phyloP scores from a whole-genome alignment of 2,113 vertebrate species.

The Hypocryptadius cinnamomeus region DNA sequence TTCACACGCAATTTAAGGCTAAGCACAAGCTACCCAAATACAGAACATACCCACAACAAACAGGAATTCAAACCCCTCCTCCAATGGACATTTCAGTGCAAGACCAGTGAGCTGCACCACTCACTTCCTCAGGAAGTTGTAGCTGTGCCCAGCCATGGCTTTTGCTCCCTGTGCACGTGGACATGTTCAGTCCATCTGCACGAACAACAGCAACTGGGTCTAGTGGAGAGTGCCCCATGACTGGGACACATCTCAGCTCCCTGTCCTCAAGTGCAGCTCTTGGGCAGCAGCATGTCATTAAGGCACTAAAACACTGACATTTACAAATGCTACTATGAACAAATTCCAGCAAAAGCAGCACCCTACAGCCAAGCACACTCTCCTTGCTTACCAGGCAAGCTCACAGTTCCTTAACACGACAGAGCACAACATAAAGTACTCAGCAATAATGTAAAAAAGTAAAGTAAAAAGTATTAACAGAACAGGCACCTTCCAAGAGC shows the following conservation, averaged over 20 bases:
- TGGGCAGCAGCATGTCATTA: background rate
- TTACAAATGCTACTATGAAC: background rate
- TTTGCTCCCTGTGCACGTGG: background rate
- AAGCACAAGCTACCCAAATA: background rate
- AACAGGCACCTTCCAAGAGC: background rate
- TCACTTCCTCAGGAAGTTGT: accelerated
- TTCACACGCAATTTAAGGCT: background rate
- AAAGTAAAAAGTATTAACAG: background rate
- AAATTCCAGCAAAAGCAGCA: background rate
- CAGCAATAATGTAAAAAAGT: background rate
- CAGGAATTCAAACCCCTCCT: background rate
- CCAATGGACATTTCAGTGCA: background rate
- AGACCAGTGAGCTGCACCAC: background rate
- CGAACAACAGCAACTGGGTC: accelerated
- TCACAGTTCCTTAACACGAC: background rate
- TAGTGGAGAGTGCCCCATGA: background rate
- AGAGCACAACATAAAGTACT: background rate
- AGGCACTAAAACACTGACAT: background rate
- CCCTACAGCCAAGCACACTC: background rate
- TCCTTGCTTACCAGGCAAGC: background rate
- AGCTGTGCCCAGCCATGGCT: background rate
- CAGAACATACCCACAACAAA: background rate
- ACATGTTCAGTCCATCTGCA: accelerated
- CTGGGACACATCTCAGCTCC: background rate
- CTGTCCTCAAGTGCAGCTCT: background rate